Percentiles rank a stretch among this genome's conserved stretches.
These are phyloP conservation scores for Platycnemis pennipes DNA, from an alignment of 2,888 invertebrate genomes.

Conservation along the genomic window DNA sequence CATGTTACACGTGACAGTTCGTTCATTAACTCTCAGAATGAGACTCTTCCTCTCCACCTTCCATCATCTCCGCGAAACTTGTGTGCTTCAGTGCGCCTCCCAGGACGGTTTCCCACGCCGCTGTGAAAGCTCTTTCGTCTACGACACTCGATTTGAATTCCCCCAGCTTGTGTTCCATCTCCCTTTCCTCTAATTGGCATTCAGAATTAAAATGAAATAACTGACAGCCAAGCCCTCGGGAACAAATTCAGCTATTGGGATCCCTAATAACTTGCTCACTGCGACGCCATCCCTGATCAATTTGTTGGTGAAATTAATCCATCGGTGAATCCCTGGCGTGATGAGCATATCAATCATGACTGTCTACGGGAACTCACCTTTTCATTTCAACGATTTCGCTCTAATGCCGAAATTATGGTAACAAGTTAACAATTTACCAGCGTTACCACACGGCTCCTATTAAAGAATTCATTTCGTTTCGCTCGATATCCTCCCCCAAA, in stretches of 20 bases:
- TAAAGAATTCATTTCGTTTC: constrained; percentile 6
- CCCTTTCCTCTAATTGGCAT: not conserved
- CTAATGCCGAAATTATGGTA: not conserved
- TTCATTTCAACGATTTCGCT: not conserved
- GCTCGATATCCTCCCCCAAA: not conserved
- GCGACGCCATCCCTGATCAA: not conserved
- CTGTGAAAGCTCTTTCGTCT: no score
- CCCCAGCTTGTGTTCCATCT: not conserved
- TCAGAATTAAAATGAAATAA: not conserved
- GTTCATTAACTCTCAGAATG: no score
- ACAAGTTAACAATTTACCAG: constrained; percentile 13
- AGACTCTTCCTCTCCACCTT: no score
- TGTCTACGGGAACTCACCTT: not conserved
- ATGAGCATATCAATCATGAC: not conserved
- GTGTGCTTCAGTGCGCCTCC: no score
- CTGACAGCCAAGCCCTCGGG: not conserved
- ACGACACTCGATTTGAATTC: no score
- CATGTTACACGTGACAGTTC: no score
- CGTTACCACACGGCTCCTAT: not conserved
- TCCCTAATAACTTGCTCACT: not conserved
- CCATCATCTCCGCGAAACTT: no score
- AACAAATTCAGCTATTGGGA: not conserved
- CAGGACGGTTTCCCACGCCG: no score
- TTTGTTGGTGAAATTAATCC: constrained; percentile 4
- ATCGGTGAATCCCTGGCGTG: not conserved